Base-by-base conservation (phyloP, 1,140 invertebrate genomes). In the Aphidius ervi region DNA sequence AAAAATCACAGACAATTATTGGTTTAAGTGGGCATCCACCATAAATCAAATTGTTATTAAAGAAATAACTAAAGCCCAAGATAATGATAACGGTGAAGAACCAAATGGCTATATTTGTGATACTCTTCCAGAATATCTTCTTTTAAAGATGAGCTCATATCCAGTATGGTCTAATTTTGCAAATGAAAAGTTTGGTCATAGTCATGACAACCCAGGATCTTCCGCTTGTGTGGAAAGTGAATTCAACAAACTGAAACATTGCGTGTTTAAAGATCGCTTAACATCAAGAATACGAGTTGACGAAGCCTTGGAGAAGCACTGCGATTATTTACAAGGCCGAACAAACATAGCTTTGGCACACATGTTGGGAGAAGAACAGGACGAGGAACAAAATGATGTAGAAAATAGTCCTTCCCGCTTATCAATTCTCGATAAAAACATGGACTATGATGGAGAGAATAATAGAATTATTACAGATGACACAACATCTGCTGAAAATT, bases 291-390 rank as follows among this genome's bases (percentile, higher is more conserved):
- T 48, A 20, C 1, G 6, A 20, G 20, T 48, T 3, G 47, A 48
- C 5, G 47, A 48, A 16, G 47, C 47, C 16, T 20, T 48, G 47
- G 47, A 48, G 6, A 48, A 48, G 47, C 47, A 48, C 47, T 48
- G 47, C 47, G 5, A 10, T 9, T 48, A 5, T 16, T 20, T 48
- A 16, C 10, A 20, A 7, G 47, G 4, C 4, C 2, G 47, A 48
- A 48, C 6, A 6, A 48, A 5, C 10, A 10, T 16, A 16, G 47
- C 16, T 48, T 6, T 10, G 20, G 47, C 47, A 48, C 23, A 31
- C 23, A 31, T 4, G 23, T 31, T 31, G 23, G 47, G 5, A 48
- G 47, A 20, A 48, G 47, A 48, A 20, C 47, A 48, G 3, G 10
- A 48, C 3, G 16, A 48, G 0, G 1, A 9, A 7, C 47, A 48